Evolutionary conservation across 2,113 vertebrate genomes (phyloP).

Genomic region (Melanotaenia duboulayi): DNA sequence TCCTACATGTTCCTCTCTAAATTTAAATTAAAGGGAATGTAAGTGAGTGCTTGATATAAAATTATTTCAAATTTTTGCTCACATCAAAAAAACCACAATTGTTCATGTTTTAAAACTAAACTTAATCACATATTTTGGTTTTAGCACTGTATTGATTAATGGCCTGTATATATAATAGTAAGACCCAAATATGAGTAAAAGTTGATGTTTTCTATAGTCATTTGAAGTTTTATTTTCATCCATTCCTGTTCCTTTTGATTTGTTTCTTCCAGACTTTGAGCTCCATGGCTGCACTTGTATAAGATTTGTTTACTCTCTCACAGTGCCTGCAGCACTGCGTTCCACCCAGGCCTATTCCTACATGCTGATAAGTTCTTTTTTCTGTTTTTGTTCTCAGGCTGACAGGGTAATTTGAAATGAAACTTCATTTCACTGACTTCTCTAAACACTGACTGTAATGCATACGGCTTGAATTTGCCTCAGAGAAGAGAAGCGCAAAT

Average conservation of each 20-base stretch:
- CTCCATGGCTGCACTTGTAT: constrained; percentile 49
- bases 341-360: constrained; percentile 48
- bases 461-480: constrained; percentile 53
- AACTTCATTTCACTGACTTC: constrained; percentile 32
- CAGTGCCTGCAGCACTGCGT: constrained; percentile 54
- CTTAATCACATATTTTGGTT: constrained; percentile 22
- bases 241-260: constrained; percentile 37
- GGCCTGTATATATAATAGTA: constrained; percentile 6
- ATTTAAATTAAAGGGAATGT: constrained; percentile 34
- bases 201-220: constrained; percentile 37
- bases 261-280: constrained; percentile 12
- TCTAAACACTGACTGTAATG: constrained; percentile 49
- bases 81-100: constrained; percentile 6
- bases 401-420: constrained; percentile 36
- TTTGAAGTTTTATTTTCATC: constrained; percentile 56
- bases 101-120: constrained; percentile 5
- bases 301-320: constrained; percentile 59
- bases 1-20: not conserved
- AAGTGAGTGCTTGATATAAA: constrained; percentile 4
- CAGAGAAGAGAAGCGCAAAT: constrained; percentile 51
- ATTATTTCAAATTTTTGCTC: constrained; percentile 9
- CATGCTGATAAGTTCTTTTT: constrained; percentile 40
- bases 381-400: constrained; percentile 24
- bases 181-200: constrained; percentile 37
- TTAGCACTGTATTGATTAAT: constrained; percentile 31